These are phyloP conservation scores for Arctia plantaginis DNA, from an alignment of 2,888 invertebrate genomes.

Conservation along the genomic window DNA sequence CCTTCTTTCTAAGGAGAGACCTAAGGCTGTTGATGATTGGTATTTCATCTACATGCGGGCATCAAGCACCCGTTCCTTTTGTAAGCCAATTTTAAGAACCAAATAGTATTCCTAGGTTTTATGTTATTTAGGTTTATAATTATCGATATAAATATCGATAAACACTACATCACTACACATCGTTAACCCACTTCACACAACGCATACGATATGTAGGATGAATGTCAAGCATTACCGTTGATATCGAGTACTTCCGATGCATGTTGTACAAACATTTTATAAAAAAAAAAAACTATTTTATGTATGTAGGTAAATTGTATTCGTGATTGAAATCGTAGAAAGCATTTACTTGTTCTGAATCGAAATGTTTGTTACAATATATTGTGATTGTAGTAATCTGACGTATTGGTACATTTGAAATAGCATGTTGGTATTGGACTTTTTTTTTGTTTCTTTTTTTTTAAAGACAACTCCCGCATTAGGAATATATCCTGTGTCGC, in stretches of 20 bases:
- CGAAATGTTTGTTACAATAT: neutral
- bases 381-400: neutral
- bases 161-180: slow-evolving; percentile 39
- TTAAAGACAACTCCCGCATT: too few relatives aligned
- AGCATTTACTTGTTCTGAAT: slow-evolving; percentile 10
- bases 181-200: slow-evolving; percentile 54
- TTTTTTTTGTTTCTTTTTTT: too few relatives aligned
- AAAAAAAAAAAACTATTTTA: slow-evolving; percentile 2
- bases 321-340: neutral
- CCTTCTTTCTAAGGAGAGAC: too few relatives aligned
- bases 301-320: slow-evolving; percentile 9
- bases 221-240: slow-evolving; percentile 46
- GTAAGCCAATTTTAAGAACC: too few relatives aligned
- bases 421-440: too few relatives aligned
- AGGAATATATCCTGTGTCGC: too few relatives aligned
- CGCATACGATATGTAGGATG: slow-evolving; percentile 41
- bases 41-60: too few relatives aligned
- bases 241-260: slow-evolving; percentile 25
- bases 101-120: too few relatives aligned
- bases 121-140: neutral
- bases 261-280: neutral
- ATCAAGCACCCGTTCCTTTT: too few relatives aligned
- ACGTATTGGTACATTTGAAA: too few relatives aligned
- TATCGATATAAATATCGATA: neutral
- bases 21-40: too few relatives aligned